Evolutionary conservation across 2,797 vertebrate species (phyloP), one percentile per base, ranked within the genome.

Genomic region (Crax fasciolata): DNA sequence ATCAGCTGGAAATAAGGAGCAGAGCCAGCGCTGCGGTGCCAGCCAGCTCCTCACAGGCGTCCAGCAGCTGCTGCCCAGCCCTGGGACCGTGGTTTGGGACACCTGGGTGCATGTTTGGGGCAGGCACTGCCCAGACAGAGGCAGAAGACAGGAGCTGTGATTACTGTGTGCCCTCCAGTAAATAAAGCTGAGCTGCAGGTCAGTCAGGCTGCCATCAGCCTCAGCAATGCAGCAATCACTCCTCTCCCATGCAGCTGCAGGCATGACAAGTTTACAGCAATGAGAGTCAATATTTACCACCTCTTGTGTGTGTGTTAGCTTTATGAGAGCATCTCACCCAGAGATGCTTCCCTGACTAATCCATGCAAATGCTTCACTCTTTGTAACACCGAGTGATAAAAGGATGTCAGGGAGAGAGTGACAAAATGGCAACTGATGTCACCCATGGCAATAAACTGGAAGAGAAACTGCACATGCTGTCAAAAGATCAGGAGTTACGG

Each of bases 1-100:
- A 94, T 72, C 93, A 94, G 78, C 82, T 91, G 87, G 76, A 95
- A 89, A 80, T 12, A 54, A 92, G 86, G 61, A 89, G 58, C 10
- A 87, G 46, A 75, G 87, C 41, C 89, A 79, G 85, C n/a, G 15
- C 5, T 1, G 1, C 0, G 0, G 67, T 67, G 65, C 63, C 84
- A 95, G 75, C 55, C 78, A 83, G 84, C 65, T 71, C 71, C 89
- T 86, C 32, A 10, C 49, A 38, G 76, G 58, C 54, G 2, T 24
- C 65, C 79, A 57, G 83, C 74, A 70, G 55, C 74, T 89, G 51
- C 81, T 5, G 0, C 3, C 2, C 1, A 21, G 57, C 35, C 49
- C 74, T 27, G 63, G 0, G 8, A 43, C 65, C 1, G 44, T 2
- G 1, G 17, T 48, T 23, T 12, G 2, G 41, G 70, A 62, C 44